Percentiles rank a stretch among this genome's conserved stretches.
phyloP scores from a whole-genome alignment of 2,888 invertebrate genomes.

The Drosophila eohydei region DNA sequence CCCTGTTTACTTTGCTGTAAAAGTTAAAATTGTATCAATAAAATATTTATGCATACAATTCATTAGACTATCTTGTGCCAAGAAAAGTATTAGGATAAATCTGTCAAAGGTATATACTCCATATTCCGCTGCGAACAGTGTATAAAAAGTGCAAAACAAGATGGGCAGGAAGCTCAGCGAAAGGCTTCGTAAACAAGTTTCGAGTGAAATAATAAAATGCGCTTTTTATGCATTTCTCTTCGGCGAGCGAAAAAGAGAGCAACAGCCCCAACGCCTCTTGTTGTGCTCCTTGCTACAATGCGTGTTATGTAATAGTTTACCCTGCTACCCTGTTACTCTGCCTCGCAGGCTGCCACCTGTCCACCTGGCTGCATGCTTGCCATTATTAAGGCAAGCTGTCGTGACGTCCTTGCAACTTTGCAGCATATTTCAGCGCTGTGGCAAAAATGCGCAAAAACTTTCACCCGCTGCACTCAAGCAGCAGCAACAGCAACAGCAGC shows the following conservation, averaged over 20 bases:
- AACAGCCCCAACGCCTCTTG: slow-evolving; percentile 24
- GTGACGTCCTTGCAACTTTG: slow-evolving; percentile 73
- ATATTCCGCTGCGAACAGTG: background rate
- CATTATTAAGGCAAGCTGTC: slow-evolving; percentile 69
- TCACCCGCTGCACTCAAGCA: slow-evolving; percentile 54
- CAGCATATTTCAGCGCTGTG: slow-evolving; percentile 70
- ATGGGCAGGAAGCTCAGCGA: slow-evolving; percentile 21
- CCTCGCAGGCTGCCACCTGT: slow-evolving; percentile 1
- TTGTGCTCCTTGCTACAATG: slow-evolving; percentile 48
- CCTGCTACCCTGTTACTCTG: slow-evolving; percentile 1
- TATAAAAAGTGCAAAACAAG: slow-evolving; percentile 8
- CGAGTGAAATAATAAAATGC: slow-evolving; percentile 79
- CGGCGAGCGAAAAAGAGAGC: slow-evolving; percentile 1
- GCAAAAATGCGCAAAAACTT: slow-evolving; percentile 61
- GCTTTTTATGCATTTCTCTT: slow-evolving; percentile 70
- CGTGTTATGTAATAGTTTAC: slow-evolving; percentile 75
- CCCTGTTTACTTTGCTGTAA: background rate
- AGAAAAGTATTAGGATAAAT: background rate
- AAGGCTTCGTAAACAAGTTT: slow-evolving; percentile 75
- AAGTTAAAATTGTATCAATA: background rate
- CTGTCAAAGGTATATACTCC: background rate
- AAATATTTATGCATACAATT: background rate
- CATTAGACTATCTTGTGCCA: background rate
- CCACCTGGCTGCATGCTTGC: slow-evolving; percentile 17
- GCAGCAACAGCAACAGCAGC: slow-evolving; percentile 17